Evolutionary conservation across 2,113 vertebrate species (phyloP).

Genomic region (Spea bombifrons): DNA sequence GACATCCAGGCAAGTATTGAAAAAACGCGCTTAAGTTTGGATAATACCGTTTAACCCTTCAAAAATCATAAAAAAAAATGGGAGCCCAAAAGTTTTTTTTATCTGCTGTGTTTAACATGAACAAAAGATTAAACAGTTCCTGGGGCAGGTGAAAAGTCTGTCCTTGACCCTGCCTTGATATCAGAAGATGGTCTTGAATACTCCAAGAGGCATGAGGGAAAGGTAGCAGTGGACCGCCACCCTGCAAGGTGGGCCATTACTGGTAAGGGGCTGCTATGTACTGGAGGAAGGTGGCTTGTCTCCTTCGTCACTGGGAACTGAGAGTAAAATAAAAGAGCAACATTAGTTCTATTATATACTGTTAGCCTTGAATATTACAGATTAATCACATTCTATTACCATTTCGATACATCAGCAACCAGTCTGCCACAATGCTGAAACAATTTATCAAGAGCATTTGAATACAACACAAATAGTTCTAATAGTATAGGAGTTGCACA

Average conservation of each 20-base stretch:
- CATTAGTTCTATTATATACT: not conserved
- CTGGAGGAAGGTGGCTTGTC: slow-evolving; percentile 80
- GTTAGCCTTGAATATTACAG: not conserved
- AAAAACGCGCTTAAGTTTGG: slow-evolving; percentile 75
- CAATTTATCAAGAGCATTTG: too few species aligned
- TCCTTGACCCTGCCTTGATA: slow-evolving; percentile 65
- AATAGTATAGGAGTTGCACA: not conserved
- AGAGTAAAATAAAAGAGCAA: slow-evolving; percentile 36
- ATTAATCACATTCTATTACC: too few species aligned
- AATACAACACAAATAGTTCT: too few species aligned
- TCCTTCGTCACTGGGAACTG: slow-evolving; percentile 82
- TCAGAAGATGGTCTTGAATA: slow-evolving; percentile 72
- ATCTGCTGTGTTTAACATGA: slow-evolving; percentile 54
- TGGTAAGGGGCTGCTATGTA: slow-evolving; percentile 79
- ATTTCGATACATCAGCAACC: too few species aligned
- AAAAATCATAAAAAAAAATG: slow-evolving; percentile 61
- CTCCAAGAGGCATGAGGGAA: slow-evolving; percentile 66
- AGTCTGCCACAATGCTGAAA: too few species aligned
- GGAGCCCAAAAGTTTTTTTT: slow-evolving; percentile 19
- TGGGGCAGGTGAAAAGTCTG: slow-evolving; percentile 53
- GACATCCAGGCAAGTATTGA: slow-evolving; percentile 86
- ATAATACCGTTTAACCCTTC: slow-evolving; percentile 64
- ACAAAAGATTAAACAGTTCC: slow-evolving; percentile 75
- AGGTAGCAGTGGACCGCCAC: slow-evolving; percentile 47
- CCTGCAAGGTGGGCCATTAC: not conserved